A percentile compares a stretch with the other conserved stretches of the same genome.
Evolutionary conservation across 2,888 invertebrate genomes (phyloP).

Genomic region (Lasiommata megera): DNA sequence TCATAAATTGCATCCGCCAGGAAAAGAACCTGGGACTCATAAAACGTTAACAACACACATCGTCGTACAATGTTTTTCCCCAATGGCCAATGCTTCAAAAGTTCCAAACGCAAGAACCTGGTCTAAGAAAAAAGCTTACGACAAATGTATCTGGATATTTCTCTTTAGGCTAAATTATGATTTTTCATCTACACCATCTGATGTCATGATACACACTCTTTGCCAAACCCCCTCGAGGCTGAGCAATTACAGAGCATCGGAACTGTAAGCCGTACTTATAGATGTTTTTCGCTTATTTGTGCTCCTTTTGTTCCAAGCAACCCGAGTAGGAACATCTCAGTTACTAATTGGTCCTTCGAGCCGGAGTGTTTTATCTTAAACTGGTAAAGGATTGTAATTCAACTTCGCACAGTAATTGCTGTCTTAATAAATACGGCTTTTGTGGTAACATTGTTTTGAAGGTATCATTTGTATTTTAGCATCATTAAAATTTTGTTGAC

Average conservation of each 20-base stretch:
- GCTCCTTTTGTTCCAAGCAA: conserved; percentile 55
- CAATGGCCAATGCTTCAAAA: no score
- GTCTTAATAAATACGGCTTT: conserved; percentile 20
- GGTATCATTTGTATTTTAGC: conserved; percentile 4
- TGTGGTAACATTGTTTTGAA: conserved; percentile 6
- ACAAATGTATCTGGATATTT: no score
- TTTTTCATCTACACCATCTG: neutral
- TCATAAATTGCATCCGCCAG: no score
- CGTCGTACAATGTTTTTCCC: no score
- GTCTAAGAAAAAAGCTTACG: no score
- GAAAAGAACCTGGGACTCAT: no score
- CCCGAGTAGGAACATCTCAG: conserved; percentile 57
- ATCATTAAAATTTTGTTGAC: neutral
- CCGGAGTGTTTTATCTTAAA: conserved; percentile 48
- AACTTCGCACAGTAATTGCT: conserved; percentile 29
- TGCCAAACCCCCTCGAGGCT: conserved; percentile 47
- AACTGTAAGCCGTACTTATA: conserved; percentile 64
- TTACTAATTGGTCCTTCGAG: conserved; percentile 69
- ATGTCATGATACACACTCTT: neutral
- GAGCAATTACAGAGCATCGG: conserved; percentile 65
- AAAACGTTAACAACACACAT: no score
- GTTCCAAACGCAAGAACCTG: no score
- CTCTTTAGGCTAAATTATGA: no score
- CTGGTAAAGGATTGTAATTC: conserved; percentile 45
- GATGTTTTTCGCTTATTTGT: conserved; percentile 69